Base-by-base conservation (phyloP, 2,797 vertebrate species). In the Sylvia borin region DNA sequence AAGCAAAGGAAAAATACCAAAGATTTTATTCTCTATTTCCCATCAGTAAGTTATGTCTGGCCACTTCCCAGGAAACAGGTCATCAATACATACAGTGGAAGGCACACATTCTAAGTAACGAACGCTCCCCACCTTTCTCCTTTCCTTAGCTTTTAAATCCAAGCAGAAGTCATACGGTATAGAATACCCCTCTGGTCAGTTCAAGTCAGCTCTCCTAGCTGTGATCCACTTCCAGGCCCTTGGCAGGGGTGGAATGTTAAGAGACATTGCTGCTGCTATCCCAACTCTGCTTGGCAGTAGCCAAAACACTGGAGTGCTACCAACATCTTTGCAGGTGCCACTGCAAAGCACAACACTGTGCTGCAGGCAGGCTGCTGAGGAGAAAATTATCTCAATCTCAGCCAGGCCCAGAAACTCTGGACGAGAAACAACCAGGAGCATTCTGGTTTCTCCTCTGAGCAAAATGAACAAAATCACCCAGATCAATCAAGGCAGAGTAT, bases 71-170 rank as follows among this genome's bases (percentile, higher is more conserved):
- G n/a, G n/a, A 51, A 45, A 26, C 7, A 51, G 7, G 13, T 10
- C 19, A 45, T 51, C 51, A 29, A 3, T 8, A n/a, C 6, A n/a
- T 17, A 9, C 4, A 51, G 6, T 29, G 13, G 36, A 45, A 66
- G 7, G 24, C 27, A 87, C 58, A 72, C 16, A 19, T 32, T 31
- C 11, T n/a, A 45, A 65, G 25, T 29, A 29, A 65, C 3, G 1
- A 51, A 29, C 45, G 22, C 29, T 8, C 17, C 3, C 3, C 3
- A 2, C 1, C 10, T n/a, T 22, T 45, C 11, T 32, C 25, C 9
- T 25, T 73, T 53, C 11, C 5, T 67, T 74, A 60, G 8, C 12
- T 67, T 67, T 81, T 31, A 47, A 48, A 36, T 48, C 40, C 36
- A 47, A 54, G 31, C 25, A 34, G 34, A 7, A 32, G 34, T 42